Evolutionary conservation across 2,113 vertebrate genomes (phyloP).

Genomic region (Indicator indicator): DNA sequence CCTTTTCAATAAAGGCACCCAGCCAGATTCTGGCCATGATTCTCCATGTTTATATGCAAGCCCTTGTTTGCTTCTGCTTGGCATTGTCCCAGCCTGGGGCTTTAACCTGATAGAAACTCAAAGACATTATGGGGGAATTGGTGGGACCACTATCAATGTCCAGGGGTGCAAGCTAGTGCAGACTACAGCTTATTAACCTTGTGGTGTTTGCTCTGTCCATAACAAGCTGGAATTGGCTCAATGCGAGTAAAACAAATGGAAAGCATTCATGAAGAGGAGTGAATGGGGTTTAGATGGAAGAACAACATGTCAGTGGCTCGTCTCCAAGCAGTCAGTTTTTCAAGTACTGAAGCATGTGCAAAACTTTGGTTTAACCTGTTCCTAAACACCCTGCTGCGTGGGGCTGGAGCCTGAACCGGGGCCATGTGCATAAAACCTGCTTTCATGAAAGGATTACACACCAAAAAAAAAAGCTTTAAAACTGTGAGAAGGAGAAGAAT

Average conservation of each 20-base stretch:
- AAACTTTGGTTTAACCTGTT: neutral
- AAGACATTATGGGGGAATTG: neutral
- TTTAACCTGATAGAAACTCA: constrained; percentile 44
- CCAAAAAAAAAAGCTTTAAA: neutral
- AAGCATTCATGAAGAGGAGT: constrained; percentile 37
- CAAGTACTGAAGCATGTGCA: neutral
- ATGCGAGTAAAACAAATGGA: constrained; percentile 50
- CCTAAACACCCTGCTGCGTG: neutral
- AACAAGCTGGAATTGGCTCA: constrained; percentile 40
- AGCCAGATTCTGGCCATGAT: neutral
- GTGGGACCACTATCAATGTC: constrained; percentile 28
- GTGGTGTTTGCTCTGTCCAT: constrained; percentile 41
- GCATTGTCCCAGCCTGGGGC: constrained; percentile 4
- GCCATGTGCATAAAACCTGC: neutral
- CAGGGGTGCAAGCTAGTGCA: constrained; percentile 5
- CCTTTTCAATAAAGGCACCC: neutral
- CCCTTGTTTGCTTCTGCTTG: constrained; percentile 37
- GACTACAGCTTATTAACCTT: constrained; percentile 21
- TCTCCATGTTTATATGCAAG: neutral
- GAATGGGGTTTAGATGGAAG: constrained; percentile 51
- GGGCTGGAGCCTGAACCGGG: neutral
- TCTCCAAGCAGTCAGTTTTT: constrained; percentile 20
- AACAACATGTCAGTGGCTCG: neutral
- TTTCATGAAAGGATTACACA: constrained; percentile 10
- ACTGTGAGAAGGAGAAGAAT: constrained; percentile 9